Percentiles rank a stretch among this genome's conserved stretches.
These are phyloP conservation scores for Apolygus lucorum DNA, from an alignment of 1,140 invertebrate genomes.

Conservation along the genomic window DNA sequence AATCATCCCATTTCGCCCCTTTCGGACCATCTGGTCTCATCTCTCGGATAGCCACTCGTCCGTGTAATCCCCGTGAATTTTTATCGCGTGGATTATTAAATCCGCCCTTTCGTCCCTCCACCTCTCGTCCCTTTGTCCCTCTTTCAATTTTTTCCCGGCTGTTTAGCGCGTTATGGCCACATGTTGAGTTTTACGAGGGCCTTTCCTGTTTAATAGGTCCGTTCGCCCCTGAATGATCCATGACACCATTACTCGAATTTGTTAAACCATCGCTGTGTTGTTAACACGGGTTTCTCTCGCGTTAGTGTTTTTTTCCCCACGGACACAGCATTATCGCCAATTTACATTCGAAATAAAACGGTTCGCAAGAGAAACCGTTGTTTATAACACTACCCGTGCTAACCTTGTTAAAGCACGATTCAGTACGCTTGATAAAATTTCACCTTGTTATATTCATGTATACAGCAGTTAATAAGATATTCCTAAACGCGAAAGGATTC, in stretches of 20 bases:
- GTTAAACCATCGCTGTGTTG: neutral
- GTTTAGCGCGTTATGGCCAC: conserved; percentile 11
- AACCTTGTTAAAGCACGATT: no score
- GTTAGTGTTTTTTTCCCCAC: no score
- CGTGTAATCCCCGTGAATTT: conserved; percentile 4
- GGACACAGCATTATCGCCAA: no score
- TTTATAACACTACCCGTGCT: no score
- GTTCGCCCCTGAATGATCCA: conserved; percentile 5
- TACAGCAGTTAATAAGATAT: no score
- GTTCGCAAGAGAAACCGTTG: no score
- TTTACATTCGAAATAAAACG: no score
- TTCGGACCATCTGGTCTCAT: neutral
- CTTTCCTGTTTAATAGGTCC: conserved; percentile 2
- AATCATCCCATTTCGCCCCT: no score
- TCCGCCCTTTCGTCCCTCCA: neutral
- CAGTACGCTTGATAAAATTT: no score
- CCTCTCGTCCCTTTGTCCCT: neutral
- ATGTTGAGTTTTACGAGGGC: conserved; percentile 12
- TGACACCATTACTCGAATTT: neutral
- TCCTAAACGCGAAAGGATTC: no score
- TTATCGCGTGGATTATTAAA: conserved; percentile 12
- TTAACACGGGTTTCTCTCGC: neutral
- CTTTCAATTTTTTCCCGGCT: conserved; percentile 15
- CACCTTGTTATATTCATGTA: no score
- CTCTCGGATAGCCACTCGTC: neutral